Conservation (phyloP, 2,888 invertebrate genomes). For the Diloba caeruleocephala region DNA sequence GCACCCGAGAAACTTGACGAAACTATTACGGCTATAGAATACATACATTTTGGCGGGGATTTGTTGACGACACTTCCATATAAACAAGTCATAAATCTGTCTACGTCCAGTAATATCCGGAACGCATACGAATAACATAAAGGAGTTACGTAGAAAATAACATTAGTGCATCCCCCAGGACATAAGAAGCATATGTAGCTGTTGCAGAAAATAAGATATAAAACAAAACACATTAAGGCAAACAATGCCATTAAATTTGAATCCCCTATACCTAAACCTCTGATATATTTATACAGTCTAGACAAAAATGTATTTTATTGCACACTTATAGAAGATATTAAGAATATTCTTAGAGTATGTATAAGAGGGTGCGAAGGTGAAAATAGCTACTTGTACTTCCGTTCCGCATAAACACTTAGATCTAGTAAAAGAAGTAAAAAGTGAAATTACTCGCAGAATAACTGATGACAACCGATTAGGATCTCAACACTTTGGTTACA, state of each 20-base stretch:
- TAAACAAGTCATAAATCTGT: constrained; percentile 42
- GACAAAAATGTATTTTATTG: constrained; percentile 69
- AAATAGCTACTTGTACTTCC: constrained; percentile 63
- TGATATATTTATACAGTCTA: constrained; percentile 68
- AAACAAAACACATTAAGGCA: constrained; percentile 66
- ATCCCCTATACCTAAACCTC: constrained; percentile 55
- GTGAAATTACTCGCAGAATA: constrained; percentile 54
- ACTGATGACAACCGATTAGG: constrained; percentile 60
- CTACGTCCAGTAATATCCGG: constrained; percentile 33
- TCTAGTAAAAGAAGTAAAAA: constrained; percentile 58
- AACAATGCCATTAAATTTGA: constrained; percentile 65
- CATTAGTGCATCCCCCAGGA: constrained; percentile 47
- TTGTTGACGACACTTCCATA: constrained; percentile 19
- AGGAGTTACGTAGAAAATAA: constrained; percentile 32
- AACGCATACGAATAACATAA: constrained; percentile 33
- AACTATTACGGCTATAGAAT: too few species aligned
- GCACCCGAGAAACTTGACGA: too few species aligned
- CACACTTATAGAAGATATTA: constrained; percentile 64
- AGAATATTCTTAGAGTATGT: constrained; percentile 58
- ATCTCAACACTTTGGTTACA: constrained; percentile 24
- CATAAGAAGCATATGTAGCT: constrained; percentile 52
- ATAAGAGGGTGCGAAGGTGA: constrained; percentile 63
- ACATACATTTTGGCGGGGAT: constrained; percentile 22
- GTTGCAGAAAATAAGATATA: constrained; percentile 54
- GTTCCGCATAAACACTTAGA: constrained; percentile 57